These are phyloP conservation scores for Drosophila diplacantha DNA, from an alignment of 2,888 invertebrate genomes.

Conservation along the genomic window DNA sequence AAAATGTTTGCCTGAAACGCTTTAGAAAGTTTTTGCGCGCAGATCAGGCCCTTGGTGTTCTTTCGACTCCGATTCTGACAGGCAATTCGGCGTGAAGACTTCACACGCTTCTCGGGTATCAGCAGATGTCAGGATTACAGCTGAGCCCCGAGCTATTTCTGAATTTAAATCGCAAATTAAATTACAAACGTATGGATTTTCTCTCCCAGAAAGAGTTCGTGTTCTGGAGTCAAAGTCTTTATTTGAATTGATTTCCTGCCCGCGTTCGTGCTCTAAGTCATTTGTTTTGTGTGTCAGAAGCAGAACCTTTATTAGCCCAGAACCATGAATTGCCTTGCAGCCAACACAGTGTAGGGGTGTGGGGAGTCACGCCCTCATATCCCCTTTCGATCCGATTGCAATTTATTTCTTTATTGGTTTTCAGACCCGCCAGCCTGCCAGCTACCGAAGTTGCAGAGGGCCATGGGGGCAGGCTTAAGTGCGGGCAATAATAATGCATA, in stretches of 20 bases:
- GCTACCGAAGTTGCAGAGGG: constrained; percentile 27
- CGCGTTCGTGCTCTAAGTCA: constrained; percentile 37
- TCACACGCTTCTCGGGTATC: constrained; percentile 39
- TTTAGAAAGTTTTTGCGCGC: constrained; percentile 57
- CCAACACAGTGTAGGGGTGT: not conserved
- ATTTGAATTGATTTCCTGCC: constrained; percentile 23
- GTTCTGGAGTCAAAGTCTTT: constrained; percentile 10
- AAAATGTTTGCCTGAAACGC: constrained; percentile 43
- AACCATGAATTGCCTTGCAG: constrained; percentile 22
- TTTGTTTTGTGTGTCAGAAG: constrained; percentile 26
- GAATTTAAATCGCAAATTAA: not conserved
- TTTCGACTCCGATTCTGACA: constrained; percentile 11
- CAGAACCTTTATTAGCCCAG: constrained; percentile 18
- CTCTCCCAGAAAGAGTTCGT: constrained; percentile 20
- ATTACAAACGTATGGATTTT: constrained; percentile 8
- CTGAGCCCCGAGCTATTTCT: not conserved
- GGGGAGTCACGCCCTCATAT: constrained; percentile 6
- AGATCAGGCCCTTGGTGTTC: constrained; percentile 9
- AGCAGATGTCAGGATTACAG: constrained; percentile 18
- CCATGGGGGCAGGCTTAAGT: constrained; percentile 14
- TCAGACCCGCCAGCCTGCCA: not conserved
- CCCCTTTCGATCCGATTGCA: not conserved
- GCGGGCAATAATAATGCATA: constrained; percentile 32
- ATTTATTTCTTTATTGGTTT: constrained; percentile 21
- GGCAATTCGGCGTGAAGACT: constrained; percentile 4